Conservation (phyloP, 2,888 invertebrate genomes). For the Ichneumoninae sp. region DNA sequence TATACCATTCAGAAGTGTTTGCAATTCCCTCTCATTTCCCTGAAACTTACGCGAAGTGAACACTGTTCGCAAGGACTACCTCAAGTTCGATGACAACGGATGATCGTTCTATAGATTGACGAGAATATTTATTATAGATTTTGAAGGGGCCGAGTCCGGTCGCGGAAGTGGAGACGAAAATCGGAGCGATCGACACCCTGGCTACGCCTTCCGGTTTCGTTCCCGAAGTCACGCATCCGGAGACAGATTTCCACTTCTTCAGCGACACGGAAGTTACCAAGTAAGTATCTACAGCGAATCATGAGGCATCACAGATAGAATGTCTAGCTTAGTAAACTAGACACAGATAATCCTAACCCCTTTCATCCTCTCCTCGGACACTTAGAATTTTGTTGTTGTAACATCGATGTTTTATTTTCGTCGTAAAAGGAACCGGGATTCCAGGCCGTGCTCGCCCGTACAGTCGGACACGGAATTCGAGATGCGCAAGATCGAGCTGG, state of each 20-base stretch:
- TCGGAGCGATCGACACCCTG: conserved; percentile 53
- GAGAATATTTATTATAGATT: conserved; percentile 67
- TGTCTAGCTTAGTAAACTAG: not conserved
- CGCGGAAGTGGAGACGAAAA: conserved; percentile 73
- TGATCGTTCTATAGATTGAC: conserved; percentile 5
- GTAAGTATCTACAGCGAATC: conserved; percentile 71
- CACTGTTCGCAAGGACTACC: no score
- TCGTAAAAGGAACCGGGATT: conserved; percentile 84
- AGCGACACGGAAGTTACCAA: conserved; percentile 96
- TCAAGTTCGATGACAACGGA: not conserved
- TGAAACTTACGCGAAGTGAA: no score
- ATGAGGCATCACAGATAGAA: conserved; percentile 4
- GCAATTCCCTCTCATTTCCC: no score
- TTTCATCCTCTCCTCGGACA: conserved; percentile 11
- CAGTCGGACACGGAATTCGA: conserved; percentile 98
- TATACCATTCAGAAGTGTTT: no score
- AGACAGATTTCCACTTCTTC: conserved; percentile 93
- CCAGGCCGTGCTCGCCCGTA: conserved; percentile 92
- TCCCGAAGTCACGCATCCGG: conserved; percentile 83
- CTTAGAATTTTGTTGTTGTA: conserved; percentile 47
- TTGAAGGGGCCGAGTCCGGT: conserved; percentile 77
- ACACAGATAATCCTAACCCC: not conserved
- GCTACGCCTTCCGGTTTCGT: conserved; percentile 73
- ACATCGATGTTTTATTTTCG: conserved; percentile 54
- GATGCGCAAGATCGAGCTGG: conserved; percentile 85